Percentiles rank a stretch among this genome's conserved stretches.
Conservation (phyloP, 2,113 vertebrate genomes). For the Varanus salvator region DNA sequence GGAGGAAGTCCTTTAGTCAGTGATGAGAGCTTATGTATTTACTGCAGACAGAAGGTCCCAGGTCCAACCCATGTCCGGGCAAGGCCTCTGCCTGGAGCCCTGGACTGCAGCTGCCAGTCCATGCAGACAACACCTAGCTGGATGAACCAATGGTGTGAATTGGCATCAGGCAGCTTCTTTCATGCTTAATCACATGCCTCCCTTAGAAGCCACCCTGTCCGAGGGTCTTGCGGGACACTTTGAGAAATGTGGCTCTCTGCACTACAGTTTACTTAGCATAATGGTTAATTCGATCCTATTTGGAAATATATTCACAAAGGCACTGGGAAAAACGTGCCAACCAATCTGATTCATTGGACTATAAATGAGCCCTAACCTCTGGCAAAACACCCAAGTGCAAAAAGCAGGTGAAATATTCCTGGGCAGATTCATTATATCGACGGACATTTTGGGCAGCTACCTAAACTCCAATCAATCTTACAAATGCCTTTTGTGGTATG, state of each 20-base stretch:
- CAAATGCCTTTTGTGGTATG: slow-evolving; percentile 51
- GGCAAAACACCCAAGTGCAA: neutral
- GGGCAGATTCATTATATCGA: slow-evolving; percentile 38
- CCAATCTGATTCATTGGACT: slow-evolving; percentile 3
- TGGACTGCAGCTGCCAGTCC: neutral
- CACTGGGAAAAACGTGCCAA: neutral
- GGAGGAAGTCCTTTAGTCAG: neutral
- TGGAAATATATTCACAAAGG: neutral
- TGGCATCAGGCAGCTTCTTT: neutral
- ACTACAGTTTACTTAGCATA: neutral
- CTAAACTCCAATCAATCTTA: slow-evolving; percentile 62
- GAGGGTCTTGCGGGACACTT: neutral
- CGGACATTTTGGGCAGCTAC: slow-evolving; percentile 54
- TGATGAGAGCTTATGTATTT: neutral
- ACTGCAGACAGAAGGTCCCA: neutral
- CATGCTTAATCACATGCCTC: neutral
- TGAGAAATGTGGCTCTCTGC: neutral
- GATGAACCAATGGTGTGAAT: neutral
- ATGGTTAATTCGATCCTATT: neutral
- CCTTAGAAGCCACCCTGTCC: neutral
- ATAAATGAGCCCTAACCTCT: slow-evolving; percentile 38
- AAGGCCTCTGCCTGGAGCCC: neutral
- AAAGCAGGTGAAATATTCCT: slow-evolving; percentile 28
- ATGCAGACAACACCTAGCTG: neutral
- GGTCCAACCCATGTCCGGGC: neutral